Evolutionary conservation across 2,797 vertebrate species (phyloP).

Genomic region (Alfaro cultratus): DNA sequence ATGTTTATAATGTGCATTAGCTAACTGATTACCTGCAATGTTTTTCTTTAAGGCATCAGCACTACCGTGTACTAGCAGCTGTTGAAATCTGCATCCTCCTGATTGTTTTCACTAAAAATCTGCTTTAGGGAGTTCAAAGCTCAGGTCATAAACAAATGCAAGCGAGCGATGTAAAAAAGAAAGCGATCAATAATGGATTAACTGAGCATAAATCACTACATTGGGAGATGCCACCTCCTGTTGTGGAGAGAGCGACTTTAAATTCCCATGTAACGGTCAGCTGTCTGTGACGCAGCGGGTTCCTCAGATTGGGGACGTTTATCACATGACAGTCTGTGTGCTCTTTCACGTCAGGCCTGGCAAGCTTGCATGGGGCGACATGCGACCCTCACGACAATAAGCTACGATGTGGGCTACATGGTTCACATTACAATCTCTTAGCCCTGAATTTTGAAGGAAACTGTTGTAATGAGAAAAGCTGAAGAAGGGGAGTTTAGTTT

Average conservation of each 20-base stretch:
- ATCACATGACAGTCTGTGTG: conserved; percentile 59
- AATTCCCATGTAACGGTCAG: conserved; percentile 33
- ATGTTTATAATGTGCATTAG: background rate
- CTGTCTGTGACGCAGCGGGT: conserved; percentile 57
- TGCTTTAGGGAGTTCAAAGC: conserved; percentile 4
- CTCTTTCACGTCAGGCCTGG: conserved; percentile 31
- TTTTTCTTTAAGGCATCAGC: background rate
- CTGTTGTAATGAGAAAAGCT: conserved; percentile 17
- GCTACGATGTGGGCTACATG: conserved; percentile 21
- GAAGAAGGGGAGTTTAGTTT: background rate
- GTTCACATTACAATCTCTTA: conserved; percentile 34
- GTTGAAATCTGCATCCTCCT: conserved; percentile 19
- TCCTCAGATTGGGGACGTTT: conserved; percentile 21
- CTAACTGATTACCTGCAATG: too few species aligned
- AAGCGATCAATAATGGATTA: conserved; percentile 23
- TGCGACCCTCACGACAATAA: conserved; percentile 60
- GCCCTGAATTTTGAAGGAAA: conserved; percentile 25
- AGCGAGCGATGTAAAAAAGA: conserved; percentile 3
- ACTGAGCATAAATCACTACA: background rate
- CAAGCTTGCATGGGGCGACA: conserved; percentile 46
- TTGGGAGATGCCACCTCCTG: background rate
- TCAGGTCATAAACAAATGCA: conserved; percentile 14
- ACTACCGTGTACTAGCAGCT: conserved; percentile 10
- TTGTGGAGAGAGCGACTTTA: conserved; percentile 16
- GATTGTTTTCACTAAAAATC: conserved; percentile 13